Conservation (phyloP, 2,113 vertebrate genomes). For the Calidris pugnax region DNA sequence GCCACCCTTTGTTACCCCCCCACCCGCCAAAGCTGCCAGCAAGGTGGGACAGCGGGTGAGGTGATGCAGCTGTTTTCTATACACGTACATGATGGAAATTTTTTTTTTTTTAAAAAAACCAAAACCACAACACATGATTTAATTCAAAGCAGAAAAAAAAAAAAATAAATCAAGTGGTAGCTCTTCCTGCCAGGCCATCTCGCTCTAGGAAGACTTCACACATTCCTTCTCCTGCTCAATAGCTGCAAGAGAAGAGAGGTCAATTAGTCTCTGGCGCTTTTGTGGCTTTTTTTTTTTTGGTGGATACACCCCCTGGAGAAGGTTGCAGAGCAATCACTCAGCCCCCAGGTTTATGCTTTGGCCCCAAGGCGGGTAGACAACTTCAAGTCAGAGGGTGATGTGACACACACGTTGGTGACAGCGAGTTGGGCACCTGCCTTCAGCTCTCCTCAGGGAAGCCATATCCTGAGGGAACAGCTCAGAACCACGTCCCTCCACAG, state of each 20-base stretch:
- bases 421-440: not conserved
- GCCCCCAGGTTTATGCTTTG: not conserved
- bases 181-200: conserved; percentile 18
- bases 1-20: not conserved
- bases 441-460: not conserved
- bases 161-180: not conserved
- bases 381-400: not conserved
- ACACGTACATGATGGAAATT: conserved; percentile 7
- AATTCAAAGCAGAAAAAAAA: conserved; percentile 15
- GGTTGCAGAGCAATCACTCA: not conserved
- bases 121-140: not conserved
- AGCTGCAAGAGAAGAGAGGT: conserved; percentile 70
- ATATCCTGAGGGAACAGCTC: not conserved
- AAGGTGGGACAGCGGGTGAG: not conserved
- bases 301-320: not conserved
- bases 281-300: not conserved
- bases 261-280: not conserved
- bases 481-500: accelerated
- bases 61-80: not conserved
- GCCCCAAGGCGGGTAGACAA: accelerated
- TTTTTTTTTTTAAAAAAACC: conserved; percentile 35
- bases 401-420: not conserved
- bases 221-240: conserved; percentile 84
- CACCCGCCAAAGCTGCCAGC: not conserved
- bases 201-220: conserved; percentile 66